Percentiles rank a stretch among this genome's conserved stretches.
Conservation (phyloP, 2,888 invertebrate genomes). For the Troilus luridus region DNA sequence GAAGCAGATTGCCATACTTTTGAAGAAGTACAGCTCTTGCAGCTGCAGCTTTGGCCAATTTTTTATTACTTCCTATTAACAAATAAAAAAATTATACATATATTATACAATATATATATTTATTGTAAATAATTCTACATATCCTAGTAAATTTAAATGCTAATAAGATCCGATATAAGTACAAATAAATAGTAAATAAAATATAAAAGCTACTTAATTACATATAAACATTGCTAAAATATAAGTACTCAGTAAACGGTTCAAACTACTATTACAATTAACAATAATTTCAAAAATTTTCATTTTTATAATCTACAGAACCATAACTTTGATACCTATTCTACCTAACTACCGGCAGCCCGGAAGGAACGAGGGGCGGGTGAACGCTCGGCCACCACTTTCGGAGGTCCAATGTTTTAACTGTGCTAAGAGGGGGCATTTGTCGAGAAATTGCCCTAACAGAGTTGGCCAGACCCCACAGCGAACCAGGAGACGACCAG, state of each 20-base stretch:
- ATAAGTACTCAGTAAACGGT: neutral
- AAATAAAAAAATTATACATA: slow-evolving; percentile 8
- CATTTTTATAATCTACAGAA: neutral
- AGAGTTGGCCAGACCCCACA: too few species aligned
- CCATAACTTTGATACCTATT: neutral
- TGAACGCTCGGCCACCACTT: too few species aligned
- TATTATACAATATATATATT: neutral
- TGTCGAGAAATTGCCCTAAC: too few species aligned
- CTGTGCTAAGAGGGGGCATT: too few species aligned
- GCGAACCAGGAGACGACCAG: too few species aligned
- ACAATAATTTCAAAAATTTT: neutral
- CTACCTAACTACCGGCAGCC: too few species aligned
- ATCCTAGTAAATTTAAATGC: neutral
- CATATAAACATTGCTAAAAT: neutral
- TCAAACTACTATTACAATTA: neutral
- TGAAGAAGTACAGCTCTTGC: slow-evolving; percentile 86
- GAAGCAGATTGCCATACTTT: slow-evolving; percentile 68
- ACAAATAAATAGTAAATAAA: neutral
- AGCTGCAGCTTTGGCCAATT: slow-evolving; percentile 90
- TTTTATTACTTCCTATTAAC: slow-evolving; percentile 86
- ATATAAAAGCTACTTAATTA: neutral
- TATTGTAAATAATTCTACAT: neutral
- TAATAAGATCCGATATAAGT: neutral
- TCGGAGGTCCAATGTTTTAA: too few species aligned
- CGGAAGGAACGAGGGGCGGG: too few species aligned